Base-by-base conservation (phyloP, 2,888 invertebrate genomes). In the Rhorus exstirpatorius region DNA sequence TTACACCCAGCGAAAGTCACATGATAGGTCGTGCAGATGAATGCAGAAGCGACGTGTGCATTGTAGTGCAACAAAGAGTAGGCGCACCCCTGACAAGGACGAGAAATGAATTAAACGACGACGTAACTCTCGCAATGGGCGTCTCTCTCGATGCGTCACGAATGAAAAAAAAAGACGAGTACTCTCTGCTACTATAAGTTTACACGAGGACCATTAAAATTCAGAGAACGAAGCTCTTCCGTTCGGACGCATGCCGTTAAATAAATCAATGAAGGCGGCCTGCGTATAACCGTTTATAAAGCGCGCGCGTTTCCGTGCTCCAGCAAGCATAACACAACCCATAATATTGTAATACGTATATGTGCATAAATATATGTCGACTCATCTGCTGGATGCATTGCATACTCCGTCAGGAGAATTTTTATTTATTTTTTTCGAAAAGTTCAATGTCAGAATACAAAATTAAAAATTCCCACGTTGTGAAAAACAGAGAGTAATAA, bases 281-380 rank as follows among this genome's bases (percentile, higher is more conserved):
- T 58, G 53, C n/a, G n/a, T n/a, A n/a, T n/a, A n/a, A 67, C 61
- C 72, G 44, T 55, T 61, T 21, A 60, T 61, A 38, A 86, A 61
- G 83, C 86, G 86, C 81, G 79, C 83, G 87, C 85, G 82, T 87
- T 88, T 88, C 87, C 88, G 85, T 84, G 89, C 86, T 88, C 70
- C 84, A 75, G 81, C 85, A 83, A 89, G 89, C 89, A 84, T 85
- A 83, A 87, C 87, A 84, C 79, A 65, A 51, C 21, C 10, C 74
- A 41, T 74, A 63, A 63, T 53, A 51, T 31, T 53, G 41, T 61
- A 51, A 74, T 61, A 38, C 51, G 61, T 49, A 74, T 61, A 60
- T 38, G 41, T 51, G 35, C 49, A 35, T 60, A 72, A 60, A 49
- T 41, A 74, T 61, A 49, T 61, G 35, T 61, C 60, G 60, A 46